Evolutionary conservation across 2,888 invertebrate species (phyloP).

Genomic region (Smittia sp.): DNA sequence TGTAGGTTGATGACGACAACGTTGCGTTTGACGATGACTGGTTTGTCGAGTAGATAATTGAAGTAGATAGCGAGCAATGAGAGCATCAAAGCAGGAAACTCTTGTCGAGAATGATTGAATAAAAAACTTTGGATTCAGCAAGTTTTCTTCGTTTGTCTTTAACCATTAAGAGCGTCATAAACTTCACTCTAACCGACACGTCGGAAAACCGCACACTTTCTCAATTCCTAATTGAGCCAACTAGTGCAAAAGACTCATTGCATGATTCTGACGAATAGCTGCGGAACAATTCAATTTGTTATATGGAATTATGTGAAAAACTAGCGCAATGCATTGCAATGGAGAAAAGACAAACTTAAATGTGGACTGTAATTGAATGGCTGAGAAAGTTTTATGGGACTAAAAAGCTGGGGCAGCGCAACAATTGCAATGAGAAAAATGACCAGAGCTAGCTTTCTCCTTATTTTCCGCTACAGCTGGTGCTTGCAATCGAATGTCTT

Average conservation of each 20-base stretch:
- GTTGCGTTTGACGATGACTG: constrained; percentile 72
- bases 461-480: too few species aligned
- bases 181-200: neutral
- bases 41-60: constrained; percentile 70
- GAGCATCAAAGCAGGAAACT: too few species aligned
- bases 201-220: neutral
- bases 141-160: neutral
- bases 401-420: too few species aligned
- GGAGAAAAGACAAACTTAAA: neutral
- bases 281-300: constrained; percentile 22
- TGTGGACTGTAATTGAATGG: constrained; percentile 10
- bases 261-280: neutral
- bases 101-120: neutral
- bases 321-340: neutral
- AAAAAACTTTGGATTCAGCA: neutral
- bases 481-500: too few species aligned
- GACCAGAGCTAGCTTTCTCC: too few species aligned
- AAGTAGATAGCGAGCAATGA: too few species aligned
- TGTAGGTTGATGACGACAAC: constrained; percentile 76
- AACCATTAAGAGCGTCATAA: neutral
- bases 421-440: too few species aligned
- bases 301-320: neutral
- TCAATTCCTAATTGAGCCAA: neutral
- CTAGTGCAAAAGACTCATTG: neutral
- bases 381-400: neutral